Conservation (phyloP, 1,140 invertebrate genomes). For the Drosophila seguyi region DNA sequence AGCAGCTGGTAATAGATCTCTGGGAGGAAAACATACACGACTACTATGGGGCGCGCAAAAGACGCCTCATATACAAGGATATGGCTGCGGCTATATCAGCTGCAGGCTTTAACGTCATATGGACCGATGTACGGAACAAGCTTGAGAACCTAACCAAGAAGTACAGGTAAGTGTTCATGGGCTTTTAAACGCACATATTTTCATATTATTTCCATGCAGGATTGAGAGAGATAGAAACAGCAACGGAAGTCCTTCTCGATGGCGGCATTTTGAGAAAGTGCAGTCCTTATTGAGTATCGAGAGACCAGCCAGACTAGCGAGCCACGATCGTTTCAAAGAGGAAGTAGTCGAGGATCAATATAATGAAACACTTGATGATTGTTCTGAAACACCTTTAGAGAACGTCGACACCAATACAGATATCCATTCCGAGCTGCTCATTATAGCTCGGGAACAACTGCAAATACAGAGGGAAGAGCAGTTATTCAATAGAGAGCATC, state of each 20-base stretch:
- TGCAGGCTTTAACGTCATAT: background rate
- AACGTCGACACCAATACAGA: background rate
- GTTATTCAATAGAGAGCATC: background rate
- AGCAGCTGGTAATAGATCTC: constrained; percentile 2
- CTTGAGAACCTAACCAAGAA: constrained; percentile 1
- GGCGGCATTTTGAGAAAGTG: background rate
- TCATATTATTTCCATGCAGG: background rate
- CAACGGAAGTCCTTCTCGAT: background rate
- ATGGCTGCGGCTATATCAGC: background rate
- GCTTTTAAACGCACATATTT: background rate
- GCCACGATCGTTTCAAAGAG: background rate
- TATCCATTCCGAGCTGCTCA: background rate
- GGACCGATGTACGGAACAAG: constrained; percentile 8
- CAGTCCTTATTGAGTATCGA: background rate
- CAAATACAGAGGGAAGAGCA: constrained; percentile 1
- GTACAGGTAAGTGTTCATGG: background rate
- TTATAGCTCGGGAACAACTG: constrained; percentile 6
- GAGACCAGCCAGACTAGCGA: background rate
- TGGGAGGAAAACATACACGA: background rate
- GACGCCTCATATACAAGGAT: background rate
- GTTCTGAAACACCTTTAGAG: background rate
- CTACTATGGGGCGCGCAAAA: constrained; percentile 3
- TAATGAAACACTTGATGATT: background rate
- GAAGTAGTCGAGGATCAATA: background rate
- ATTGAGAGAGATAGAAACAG: background rate